A percentile compares a stretch with the other conserved stretches of the same genome.
These are phyloP conservation scores for Bufo bufo DNA, from an alignment of 2,113 vertebrate species.

Conservation along the genomic window DNA sequence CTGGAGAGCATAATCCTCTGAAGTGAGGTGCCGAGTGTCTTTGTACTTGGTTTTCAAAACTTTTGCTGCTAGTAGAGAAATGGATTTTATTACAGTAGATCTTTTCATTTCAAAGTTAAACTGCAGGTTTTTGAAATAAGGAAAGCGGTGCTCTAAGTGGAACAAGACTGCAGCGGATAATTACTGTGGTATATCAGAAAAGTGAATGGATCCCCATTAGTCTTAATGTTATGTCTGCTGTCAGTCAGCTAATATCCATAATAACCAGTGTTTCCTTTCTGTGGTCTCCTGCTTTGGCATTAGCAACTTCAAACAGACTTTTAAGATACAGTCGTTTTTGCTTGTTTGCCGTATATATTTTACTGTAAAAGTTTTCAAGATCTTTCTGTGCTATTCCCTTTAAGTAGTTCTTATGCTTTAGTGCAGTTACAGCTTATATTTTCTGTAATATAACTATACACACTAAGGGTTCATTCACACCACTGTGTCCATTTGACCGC, in stretches of 20 bases:
- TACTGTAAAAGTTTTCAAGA: conserved; percentile 57
- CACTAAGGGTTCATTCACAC: not conserved
- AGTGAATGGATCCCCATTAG: conserved; percentile 59
- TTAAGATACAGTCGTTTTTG: conserved; percentile 37
- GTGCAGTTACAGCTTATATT: not conserved
- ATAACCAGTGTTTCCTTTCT: conserved; percentile 54
- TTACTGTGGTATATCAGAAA: conserved; percentile 61
- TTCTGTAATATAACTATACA: not conserved
- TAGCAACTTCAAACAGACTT: conserved; percentile 38
- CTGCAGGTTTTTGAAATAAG: conserved; percentile 46
- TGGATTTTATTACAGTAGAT: conserved; percentile 38
- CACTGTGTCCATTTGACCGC: too few relatives aligned
- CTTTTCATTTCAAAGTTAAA: conserved; percentile 50
- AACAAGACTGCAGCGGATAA: conserved; percentile 52
- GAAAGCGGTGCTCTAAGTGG: conserved; percentile 22
- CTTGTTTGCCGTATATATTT: conserved; percentile 26
- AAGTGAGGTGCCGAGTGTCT: conserved; percentile 6
- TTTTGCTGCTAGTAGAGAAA: conserved; percentile 27
- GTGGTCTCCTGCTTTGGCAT: conserved; percentile 53
- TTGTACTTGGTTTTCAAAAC: conserved; percentile 42
- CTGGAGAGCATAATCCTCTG: conserved; percentile 49
- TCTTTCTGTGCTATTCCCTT: conserved; percentile 53
- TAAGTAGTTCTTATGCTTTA: conserved; percentile 44
- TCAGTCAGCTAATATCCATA: conserved; percentile 52
- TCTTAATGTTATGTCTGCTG: conserved; percentile 56